A percentile compares a stretch with the other conserved stretches of the same genome.
Conservation (phyloP, 2,888 invertebrate genomes). For the Apantesis nais region DNA sequence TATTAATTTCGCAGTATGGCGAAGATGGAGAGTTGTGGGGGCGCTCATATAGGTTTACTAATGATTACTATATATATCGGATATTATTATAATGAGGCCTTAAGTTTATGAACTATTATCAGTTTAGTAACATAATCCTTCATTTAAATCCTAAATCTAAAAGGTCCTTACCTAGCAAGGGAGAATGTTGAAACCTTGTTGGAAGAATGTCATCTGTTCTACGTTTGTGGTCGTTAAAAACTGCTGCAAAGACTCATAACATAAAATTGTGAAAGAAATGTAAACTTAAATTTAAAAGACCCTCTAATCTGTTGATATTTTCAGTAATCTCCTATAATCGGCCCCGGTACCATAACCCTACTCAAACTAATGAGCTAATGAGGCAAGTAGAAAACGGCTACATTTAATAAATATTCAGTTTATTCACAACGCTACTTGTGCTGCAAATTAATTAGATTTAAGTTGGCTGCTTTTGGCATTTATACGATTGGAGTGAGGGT, state of each 20-base stretch:
- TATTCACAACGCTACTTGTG: slow-evolving; percentile 27
- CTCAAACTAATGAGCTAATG: slow-evolving; percentile 31
- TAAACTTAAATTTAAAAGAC: background rate
- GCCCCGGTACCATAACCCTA: slow-evolving; percentile 6
- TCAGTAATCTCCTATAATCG: background rate
- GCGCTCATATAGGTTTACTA: background rate
- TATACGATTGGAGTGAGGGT: slow-evolving; percentile 17
- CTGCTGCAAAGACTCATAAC: background rate
- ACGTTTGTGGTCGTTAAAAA: background rate
- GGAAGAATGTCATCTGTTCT: background rate
- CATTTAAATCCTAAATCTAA: too few species aligned
- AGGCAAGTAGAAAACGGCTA: slow-evolving; percentile 35
- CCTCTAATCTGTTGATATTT: background rate
- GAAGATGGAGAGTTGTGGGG: background rate
- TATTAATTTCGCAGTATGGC: background rate
- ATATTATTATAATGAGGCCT: too few species aligned
- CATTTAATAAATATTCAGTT: slow-evolving; percentile 43
- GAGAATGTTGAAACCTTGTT: background rate
- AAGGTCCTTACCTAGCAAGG: background rate
- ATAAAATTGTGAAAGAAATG: background rate
- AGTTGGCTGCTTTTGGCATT: slow-evolving; percentile 34
- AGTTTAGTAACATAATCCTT: background rate
- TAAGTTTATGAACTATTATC: background rate
- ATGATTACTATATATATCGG: too few species aligned
- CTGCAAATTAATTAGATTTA: slow-evolving; percentile 34